These are phyloP conservation scores for Andrena minutula DNA, from an alignment of 2,888 invertebrate species.

Conservation along the genomic window DNA sequence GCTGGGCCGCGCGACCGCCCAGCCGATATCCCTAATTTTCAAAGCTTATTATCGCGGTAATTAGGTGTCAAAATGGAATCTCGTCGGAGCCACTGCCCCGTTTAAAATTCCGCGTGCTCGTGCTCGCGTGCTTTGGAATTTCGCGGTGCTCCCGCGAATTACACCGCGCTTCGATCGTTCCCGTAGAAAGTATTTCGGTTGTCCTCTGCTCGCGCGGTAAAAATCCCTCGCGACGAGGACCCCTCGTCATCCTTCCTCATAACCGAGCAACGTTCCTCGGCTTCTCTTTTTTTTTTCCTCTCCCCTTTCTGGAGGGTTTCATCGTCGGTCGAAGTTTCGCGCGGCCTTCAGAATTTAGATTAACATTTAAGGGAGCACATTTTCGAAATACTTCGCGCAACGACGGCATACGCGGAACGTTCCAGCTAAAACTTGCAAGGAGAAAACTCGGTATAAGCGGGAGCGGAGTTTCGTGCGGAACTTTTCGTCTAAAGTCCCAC, in stretches of 20 bases:
- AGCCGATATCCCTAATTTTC: slow-evolving; percentile 45
- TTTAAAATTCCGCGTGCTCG: slow-evolving; percentile 9
- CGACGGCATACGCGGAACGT: slow-evolving; percentile 2
- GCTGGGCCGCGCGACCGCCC: slow-evolving; percentile 3
- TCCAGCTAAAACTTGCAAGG: slow-evolving; percentile 28
- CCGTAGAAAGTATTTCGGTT: neutral
- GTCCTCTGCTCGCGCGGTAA: neutral
- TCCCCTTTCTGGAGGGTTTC: neutral
- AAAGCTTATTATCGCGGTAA: slow-evolving; percentile 59
- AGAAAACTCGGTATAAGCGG: slow-evolving; percentile 62
- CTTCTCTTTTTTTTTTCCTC: neutral
- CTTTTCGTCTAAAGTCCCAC: slow-evolving; percentile 68
- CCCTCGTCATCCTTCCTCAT: neutral
- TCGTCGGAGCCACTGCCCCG: neutral
- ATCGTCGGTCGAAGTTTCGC: slow-evolving; percentile 11
- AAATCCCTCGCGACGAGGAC: neutral
- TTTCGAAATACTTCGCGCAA: slow-evolving; percentile 44
- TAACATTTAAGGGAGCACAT: slow-evolving; percentile 47
- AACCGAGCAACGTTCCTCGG: neutral
- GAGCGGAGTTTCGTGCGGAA: slow-evolving; percentile 60
- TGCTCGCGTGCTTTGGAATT: neutral
- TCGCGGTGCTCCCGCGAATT: neutral
- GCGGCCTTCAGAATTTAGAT: slow-evolving; percentile 52
- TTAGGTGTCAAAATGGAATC: slow-evolving; percentile 41
- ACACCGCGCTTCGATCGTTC: neutral